Conservation (phyloP, 2,113 vertebrate species). For the Puffinus mauretanicus region DNA sequence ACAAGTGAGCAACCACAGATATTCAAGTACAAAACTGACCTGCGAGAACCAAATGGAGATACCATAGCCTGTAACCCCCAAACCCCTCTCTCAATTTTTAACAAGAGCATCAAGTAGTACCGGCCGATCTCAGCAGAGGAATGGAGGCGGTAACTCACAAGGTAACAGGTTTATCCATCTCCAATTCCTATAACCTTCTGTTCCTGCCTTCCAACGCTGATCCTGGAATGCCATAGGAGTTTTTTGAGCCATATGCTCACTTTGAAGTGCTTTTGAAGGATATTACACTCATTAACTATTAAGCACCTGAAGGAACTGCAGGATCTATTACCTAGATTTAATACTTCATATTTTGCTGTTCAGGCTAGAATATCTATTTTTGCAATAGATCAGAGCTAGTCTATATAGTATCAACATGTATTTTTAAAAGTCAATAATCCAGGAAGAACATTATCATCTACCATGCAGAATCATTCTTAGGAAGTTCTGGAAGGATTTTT, state of each 20-base stretch:
- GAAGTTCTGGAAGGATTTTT: not conserved
- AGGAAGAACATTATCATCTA: not conserved
- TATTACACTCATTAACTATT: constrained; percentile 58
- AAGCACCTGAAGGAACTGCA: constrained; percentile 52
- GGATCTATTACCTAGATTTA: constrained; percentile 45
- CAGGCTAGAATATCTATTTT: constrained; percentile 6
- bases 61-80: not conserved
- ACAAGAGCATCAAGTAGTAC: not conserved
- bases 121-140: not conserved
- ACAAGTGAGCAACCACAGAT: not conserved
- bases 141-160: not conserved
- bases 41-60: not conserved
- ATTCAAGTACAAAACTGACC: not conserved
- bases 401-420: constrained; percentile 27
- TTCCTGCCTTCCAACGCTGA: not conserved
- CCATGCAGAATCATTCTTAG: not conserved
- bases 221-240: not conserved
- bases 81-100: not conserved
- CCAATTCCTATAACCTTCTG: not conserved
- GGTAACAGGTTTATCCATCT: not conserved
- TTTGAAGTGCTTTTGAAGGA: constrained; percentile 9
- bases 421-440: constrained; percentile 60
- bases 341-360: constrained; percentile 45
- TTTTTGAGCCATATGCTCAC: not conserved
- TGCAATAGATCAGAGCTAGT: constrained; percentile 27